Evolutionary conservation across 1,140 invertebrate species (phyloP).

Genomic region (Micrasema longulum): DNA sequence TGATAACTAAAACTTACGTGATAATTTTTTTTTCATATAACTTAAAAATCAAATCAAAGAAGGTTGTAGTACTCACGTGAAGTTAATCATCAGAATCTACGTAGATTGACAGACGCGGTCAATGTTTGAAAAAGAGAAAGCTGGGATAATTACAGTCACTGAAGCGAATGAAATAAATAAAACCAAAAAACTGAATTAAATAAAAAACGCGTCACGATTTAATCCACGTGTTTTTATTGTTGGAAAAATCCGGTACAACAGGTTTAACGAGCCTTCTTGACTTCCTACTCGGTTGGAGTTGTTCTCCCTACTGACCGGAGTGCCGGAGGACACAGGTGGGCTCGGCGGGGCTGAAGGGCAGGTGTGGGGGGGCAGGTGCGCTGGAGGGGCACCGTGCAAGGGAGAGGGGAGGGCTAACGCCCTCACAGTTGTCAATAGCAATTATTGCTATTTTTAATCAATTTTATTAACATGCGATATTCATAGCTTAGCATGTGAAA

Average conservation of each 20-base stretch:
- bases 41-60: no score
- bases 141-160: constrained; percentile 15
- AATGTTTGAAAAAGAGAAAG: constrained; percentile 22
- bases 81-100: not conserved
- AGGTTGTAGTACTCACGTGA: no score
- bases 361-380: not conserved
- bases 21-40: no score
- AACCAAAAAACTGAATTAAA: not conserved
- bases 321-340: not conserved
- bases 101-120: constrained; percentile 10
- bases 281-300: constrained; percentile 1
- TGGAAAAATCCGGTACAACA: not conserved
- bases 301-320: constrained; percentile 17
- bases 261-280: not conserved
- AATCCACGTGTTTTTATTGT: constrained; percentile 25
- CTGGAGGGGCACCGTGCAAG: not conserved
- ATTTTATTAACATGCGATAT: no score
- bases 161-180: constrained; percentile 12
- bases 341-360: not conserved
- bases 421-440: no score
- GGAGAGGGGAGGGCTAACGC: constrained; percentile 40
- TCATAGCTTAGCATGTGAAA: no score
- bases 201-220: constrained; percentile 17
- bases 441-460: no score
- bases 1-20: no score